Percentiles rank a stretch among this genome's conserved stretches.
phyloP scores from a whole-genome alignment of 2,888 invertebrate species.

The Pachycephus smyrnensis region DNA sequence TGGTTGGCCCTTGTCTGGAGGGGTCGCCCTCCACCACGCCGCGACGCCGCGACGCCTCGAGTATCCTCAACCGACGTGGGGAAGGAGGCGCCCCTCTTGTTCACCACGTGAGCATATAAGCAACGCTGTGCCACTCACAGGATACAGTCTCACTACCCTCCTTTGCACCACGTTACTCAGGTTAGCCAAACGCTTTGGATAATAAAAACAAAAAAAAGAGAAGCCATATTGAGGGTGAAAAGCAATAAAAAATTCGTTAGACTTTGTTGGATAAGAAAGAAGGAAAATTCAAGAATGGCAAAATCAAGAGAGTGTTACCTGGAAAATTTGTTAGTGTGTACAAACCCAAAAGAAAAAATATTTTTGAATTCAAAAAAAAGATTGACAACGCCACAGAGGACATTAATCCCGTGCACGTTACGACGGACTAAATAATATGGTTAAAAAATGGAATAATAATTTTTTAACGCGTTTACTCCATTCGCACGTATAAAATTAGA shows the following conservation, averaged over 20 bases:
- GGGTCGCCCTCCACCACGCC: conserved; percentile 31
- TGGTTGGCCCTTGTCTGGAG: conserved; percentile 37
- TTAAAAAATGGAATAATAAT: neutral
- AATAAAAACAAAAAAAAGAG: neutral
- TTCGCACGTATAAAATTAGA: neutral
- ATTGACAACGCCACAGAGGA: neutral
- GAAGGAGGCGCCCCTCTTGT: conserved; percentile 44
- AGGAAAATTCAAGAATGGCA: neutral
- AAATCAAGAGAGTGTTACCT: neutral
- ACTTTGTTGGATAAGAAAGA: neutral
- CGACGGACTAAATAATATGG: neutral
- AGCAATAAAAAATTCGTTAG: neutral
- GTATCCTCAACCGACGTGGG: conserved; percentile 27
- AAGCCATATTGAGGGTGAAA: neutral
- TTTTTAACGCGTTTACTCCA: neutral
- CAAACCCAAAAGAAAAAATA: neutral
- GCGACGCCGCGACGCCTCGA: conserved; percentile 12
- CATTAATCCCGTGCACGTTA: neutral
- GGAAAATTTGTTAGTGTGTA: neutral
- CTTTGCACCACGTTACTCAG: conserved; percentile 39
- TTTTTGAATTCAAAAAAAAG: neutral
- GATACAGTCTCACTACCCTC: conserved; percentile 55
- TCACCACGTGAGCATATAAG: conserved; percentile 52
- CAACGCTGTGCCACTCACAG: conserved; percentile 40
- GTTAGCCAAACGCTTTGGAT: conserved; percentile 23